A percentile compares a stretch with the other conserved stretches of the same genome.
Evolutionary conservation across 1,140 invertebrate species (phyloP).

Genomic region (Drosophila nikananu): DNA sequence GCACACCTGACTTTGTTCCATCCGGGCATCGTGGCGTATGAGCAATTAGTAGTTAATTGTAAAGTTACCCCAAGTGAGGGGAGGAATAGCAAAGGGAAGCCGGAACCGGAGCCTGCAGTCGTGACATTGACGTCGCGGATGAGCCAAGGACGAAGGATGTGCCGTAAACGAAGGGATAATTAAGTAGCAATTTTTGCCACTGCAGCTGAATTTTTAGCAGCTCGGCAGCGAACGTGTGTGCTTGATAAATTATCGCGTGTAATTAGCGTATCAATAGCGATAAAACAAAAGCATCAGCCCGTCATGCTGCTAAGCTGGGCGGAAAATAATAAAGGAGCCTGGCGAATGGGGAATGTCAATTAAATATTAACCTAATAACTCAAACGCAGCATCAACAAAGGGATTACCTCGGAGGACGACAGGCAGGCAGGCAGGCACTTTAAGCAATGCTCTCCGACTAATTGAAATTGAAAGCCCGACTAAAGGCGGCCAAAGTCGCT

Average conservation of each 20-base stretch:
- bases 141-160: constrained; percentile 1
- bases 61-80: constrained; percentile 65
- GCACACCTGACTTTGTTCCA: constrained; percentile 67
- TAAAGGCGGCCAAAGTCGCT: constrained; percentile 32
- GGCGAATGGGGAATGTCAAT: constrained; percentile 52
- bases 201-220: constrained; percentile 75
- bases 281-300: constrained; percentile 41
- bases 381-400: constrained; percentile 21
- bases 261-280: constrained; percentile 78
- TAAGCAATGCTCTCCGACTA: constrained; percentile 60
- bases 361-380: constrained; percentile 60
- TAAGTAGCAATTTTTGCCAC: constrained; percentile 80
- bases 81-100: constrained; percentile 33
- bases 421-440: constrained; percentile 21
- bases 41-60: constrained; percentile 83
- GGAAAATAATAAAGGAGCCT: constrained; percentile 18
- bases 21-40: constrained; percentile 76
- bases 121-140: constrained; percentile 67
- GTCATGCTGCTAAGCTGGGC: constrained; percentile 13
- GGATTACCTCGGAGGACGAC: constrained; percentile 22
- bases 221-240: constrained; percentile 12
- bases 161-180: constrained; percentile 52
- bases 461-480: constrained; percentile 60
- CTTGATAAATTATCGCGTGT: constrained; percentile 74
- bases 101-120: constrained; percentile 51